A percentile compares a stretch with the other conserved stretches of the same genome.
phyloP scores from a whole-genome alignment of 2,888 invertebrate genomes.

The Drosophila emarginata region DNA sequence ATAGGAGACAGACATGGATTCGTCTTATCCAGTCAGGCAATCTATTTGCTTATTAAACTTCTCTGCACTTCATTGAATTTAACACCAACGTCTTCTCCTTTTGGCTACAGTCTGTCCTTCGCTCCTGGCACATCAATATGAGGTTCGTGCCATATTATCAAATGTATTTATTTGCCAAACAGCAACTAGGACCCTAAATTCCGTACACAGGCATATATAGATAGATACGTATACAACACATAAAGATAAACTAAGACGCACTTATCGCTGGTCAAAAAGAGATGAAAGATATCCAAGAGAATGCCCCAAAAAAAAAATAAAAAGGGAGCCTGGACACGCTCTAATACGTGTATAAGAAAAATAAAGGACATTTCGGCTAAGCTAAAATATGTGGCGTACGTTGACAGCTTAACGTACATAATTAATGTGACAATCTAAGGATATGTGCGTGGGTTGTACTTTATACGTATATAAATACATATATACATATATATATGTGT shows the following conservation, averaged over 20 bases:
- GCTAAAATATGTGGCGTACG: constrained; percentile 68
- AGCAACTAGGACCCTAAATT: constrained; percentile 30
- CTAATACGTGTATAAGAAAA: constrained; percentile 3
- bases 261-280: constrained; percentile 62
- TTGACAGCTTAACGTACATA: constrained; percentile 75
- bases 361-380: constrained; percentile 49
- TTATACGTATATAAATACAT: neutral
- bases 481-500: constrained; percentile 17
- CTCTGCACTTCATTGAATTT: constrained; percentile 52
- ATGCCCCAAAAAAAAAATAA: constrained; percentile 31
- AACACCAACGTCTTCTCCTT: constrained; percentile 28
- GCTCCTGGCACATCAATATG: constrained; percentile 49
- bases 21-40: constrained; percentile 10
- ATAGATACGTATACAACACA: constrained; percentile 40
- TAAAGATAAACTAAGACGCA: constrained; percentile 67
- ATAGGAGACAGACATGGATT: neutral
- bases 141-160: constrained; percentile 63
- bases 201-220: constrained; percentile 40
- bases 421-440: constrained; percentile 73
- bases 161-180: constrained; percentile 68
- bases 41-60: constrained; percentile 47
- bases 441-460: constrained; percentile 27
- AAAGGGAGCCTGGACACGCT: neutral
- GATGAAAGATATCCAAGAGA: constrained; percentile 57
- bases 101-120: neutral